These are phyloP conservation scores for Drosophila busckii DNA, from an alignment of 1,140 invertebrate species.

Conservation along the genomic window DNA sequence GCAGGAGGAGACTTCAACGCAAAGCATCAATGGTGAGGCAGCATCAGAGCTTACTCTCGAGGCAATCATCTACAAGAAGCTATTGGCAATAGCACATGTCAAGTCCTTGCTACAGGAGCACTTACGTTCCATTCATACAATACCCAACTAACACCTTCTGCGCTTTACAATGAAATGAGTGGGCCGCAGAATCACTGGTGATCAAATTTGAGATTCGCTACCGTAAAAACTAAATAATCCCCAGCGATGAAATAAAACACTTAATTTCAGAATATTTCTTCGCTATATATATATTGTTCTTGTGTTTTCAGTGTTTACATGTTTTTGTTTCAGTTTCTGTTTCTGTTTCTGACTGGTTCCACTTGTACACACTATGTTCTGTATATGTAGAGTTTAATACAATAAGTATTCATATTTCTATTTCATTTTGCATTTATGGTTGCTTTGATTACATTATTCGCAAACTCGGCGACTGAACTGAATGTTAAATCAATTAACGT, in stretches of 20 bases:
- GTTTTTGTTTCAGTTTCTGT: constrained; percentile 39
- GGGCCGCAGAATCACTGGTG: background rate
- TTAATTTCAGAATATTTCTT: constrained; percentile 25
- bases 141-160: background rate
- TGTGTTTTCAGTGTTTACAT: constrained; percentile 54
- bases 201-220: no score
- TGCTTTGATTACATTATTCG: constrained; percentile 68
- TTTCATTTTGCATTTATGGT: constrained; percentile 25
- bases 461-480: constrained; percentile 37
- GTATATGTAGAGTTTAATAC: constrained; percentile 37
- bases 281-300: constrained; percentile 48
- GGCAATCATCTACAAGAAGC: constrained; percentile 13
- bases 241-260: constrained; percentile 1
- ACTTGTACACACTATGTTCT: constrained; percentile 54
- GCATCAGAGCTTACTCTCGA: background rate
- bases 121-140: constrained; percentile 8
- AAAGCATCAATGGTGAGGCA: constrained; percentile 14
- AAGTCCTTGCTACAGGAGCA: constrained; percentile 8
- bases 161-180: background rate
- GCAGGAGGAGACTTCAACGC: constrained; percentile 16
- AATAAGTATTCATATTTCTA: constrained; percentile 30
- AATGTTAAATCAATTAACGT: constrained; percentile 40
- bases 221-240: no score
- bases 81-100: background rate
- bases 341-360: constrained; percentile 41